Base-by-base conservation (phyloP, 2,888 invertebrate genomes). In the Amphipoea lucens region DNA sequence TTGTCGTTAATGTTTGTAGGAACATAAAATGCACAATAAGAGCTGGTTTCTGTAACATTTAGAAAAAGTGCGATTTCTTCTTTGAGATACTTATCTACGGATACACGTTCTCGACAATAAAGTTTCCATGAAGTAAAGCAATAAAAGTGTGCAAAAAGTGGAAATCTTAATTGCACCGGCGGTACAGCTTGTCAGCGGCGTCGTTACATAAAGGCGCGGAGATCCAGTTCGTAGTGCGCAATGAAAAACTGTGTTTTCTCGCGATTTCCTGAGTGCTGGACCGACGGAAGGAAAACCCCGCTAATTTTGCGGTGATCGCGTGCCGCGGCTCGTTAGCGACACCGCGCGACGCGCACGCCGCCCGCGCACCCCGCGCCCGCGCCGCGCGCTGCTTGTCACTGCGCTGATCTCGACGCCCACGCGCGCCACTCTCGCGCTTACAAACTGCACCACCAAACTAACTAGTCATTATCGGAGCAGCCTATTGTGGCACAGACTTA, bases 51-150 rank as follows among this genome's bases (percentile, higher is more conserved):
- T 93, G 93, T 91, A 93, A 93, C 95, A 95, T 95, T 96, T 96
- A 95, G 95, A 96, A 96, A 96, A 96, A 95, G 93, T 94, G 94
- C 94, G 95, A 96, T 96, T 96, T 96, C 95, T 96, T 96, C 95
- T 95, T 92, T 93, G 92, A 94, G 96, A 96, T 96, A 94, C 92
- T 94, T 95, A 96, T 96, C 96, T 94, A 94, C 93, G 93, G 92
- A 93, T 95, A 95, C 94, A 94, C 93, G 94, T 95, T 95, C 95
- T 94, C 92, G 94, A 96, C 96, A 96, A 96, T 96, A 96, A 96
- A 95, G 95, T 96, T 96, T 96, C 97, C 97, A 95, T 96, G 96
- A 96, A 97, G 94, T 95, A 93, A 94, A 95, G 96, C 94, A 95
- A 96, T 96, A 96, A 96, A 96, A 96, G 93, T 93, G 93, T 91